Percentiles rank a stretch among this genome's conserved stretches.
These are phyloP conservation scores for Prunella fulvescens DNA, from an alignment of 2,113 vertebrate genomes.

Conservation along the genomic window DNA sequence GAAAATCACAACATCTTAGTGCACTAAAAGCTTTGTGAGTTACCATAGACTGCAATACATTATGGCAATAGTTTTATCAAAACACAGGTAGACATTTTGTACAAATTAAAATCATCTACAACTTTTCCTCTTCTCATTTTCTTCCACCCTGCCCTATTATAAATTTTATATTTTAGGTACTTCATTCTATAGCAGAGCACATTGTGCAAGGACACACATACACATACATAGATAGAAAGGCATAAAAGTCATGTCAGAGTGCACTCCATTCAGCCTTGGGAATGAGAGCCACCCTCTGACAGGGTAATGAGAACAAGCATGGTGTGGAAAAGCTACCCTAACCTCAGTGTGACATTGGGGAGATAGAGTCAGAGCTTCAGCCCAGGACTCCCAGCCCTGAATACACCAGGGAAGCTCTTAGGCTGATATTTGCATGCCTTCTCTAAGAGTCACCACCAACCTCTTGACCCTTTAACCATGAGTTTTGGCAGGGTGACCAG, in stretches of 20 bases:
- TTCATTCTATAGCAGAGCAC: not conserved
- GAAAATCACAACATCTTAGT: not conserved
- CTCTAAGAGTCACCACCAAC: not conserved
- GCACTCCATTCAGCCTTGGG: not conserved
- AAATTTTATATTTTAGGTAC: not conserved
- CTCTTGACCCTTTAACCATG: not conserved
- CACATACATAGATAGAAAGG: not conserved
- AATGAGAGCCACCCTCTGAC: not conserved
- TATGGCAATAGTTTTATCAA: not conserved
- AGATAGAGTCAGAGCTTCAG: not conserved
- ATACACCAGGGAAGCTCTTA: not conserved
- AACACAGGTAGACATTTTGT: not conserved
- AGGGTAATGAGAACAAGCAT: not conserved
- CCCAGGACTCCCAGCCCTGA: not conserved
- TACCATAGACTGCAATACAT: not conserved
- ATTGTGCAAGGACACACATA: not conserved
- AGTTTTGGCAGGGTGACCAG: not conserved
- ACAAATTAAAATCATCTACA: not conserved
- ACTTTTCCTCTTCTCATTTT: not conserved
- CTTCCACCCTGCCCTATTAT: not conserved
- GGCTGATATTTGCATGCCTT: not conserved
- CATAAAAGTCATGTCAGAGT: not conserved
- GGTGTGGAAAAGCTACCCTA: not conserved
- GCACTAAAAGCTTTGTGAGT: not conserved
- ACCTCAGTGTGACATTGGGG: rapidly evolving